These are phyloP conservation scores for Columba livia DNA, from an alignment of 2,113 vertebrate species.

Conservation along the genomic window DNA sequence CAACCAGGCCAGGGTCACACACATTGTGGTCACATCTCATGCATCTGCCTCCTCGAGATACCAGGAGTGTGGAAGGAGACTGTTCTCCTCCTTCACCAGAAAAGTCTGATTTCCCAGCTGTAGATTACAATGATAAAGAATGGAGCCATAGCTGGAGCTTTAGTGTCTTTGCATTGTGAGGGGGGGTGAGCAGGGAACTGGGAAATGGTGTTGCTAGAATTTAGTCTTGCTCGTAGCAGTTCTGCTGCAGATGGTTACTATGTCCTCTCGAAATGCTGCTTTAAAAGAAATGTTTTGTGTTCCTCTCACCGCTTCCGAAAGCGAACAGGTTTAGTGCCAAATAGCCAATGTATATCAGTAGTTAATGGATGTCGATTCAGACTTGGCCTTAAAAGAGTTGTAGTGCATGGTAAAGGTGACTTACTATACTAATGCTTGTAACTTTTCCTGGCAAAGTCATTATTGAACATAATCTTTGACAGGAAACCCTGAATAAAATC, in stretches of 20 bases:
- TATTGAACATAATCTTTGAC: neutral
- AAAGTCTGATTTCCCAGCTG: neutral
- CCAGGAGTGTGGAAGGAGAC: neutral
- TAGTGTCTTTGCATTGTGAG: accelerated
- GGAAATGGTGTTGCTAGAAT: neutral
- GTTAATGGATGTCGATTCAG: neutral
- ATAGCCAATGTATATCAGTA: neutral
- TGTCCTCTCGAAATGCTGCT: neutral
- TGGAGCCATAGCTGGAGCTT: neutral
- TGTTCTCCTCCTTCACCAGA: neutral
- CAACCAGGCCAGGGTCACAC: neutral
- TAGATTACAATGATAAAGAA: neutral
- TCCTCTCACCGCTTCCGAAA: neutral
- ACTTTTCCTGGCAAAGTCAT: neutral
- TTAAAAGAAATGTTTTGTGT: neutral
- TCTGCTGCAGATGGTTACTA: neutral
- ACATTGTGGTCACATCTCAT: accelerated
- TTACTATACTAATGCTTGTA: neutral
- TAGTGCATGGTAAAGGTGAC: neutral
- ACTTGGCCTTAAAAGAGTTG: neutral
- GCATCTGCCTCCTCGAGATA: neutral
- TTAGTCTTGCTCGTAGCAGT: neutral
- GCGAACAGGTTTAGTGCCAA: neutral
- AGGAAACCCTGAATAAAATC: neutral
- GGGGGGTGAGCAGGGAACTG: neutral